Conservation (phyloP, 2,113 vertebrate genomes). For the Thinocorus orbignyianus region DNA sequence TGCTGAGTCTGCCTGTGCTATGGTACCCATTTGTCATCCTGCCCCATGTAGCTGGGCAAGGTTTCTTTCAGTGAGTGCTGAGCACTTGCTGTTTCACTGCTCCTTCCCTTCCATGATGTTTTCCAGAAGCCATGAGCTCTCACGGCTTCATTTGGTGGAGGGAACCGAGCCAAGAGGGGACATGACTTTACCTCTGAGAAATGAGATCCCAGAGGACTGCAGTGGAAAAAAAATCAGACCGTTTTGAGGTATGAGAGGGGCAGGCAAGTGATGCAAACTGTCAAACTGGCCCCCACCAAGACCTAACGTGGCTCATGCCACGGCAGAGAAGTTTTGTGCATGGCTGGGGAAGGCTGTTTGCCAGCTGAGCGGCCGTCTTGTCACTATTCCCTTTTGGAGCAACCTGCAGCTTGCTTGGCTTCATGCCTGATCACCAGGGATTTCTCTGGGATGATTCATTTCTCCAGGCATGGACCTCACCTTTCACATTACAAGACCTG, state of each 20-base stretch:
- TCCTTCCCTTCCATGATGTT: neutral
- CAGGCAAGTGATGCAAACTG: neutral
- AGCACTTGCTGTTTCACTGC: accelerated
- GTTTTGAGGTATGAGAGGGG: neutral
- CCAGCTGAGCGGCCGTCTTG: neutral
- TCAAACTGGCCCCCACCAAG: neutral
- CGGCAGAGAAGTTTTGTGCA: neutral
- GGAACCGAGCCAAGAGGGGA: neutral
- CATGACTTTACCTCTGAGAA: neutral
- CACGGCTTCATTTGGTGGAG: neutral
- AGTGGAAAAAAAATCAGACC: neutral
- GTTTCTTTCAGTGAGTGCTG: neutral
- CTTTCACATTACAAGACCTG: neutral
- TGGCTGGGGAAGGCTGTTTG: neutral
- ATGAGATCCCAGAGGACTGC: neutral
- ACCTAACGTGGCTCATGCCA: neutral
- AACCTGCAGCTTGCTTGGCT: neutral
- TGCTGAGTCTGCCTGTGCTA: accelerated
- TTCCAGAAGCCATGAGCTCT: neutral
- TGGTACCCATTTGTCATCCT: neutral
- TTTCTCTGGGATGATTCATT: neutral
- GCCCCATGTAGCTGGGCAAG: neutral
- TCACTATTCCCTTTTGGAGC: neutral
- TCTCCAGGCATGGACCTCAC: neutral
- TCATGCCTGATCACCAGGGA: neutral